Evolutionary conservation across 2,888 invertebrate genomes (phyloP), one percentile per base, ranked within the genome.

Genomic region (Muschampia plurimacula): DNA sequence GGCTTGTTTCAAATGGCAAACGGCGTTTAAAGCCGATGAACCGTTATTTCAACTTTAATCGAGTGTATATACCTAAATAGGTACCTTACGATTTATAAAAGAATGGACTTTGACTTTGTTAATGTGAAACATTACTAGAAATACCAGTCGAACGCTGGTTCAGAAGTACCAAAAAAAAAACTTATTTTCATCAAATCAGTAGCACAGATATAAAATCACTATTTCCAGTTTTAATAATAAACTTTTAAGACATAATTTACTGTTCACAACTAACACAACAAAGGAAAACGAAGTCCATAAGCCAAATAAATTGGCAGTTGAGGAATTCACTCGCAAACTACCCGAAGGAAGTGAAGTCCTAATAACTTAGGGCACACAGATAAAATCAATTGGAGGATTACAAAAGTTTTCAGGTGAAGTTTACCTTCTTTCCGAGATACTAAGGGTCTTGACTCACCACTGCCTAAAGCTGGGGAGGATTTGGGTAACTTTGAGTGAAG

Each of bases 311-410:
- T 66, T 22, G 46, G 46, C 65, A 65, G 65, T 65, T 65, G 64
- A 65, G 69, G 28, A 70, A 65, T 69, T 69, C 44, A 64, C 65
- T 70, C 36, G 57, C 65, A 65, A 70, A 65, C 65, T 70, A 70
- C 65, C 59, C 46, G 36, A 70, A 70, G 59, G 39, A 70, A 69
- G 52, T 62, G 46, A 69, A 64, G 63, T 70, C 64, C 46, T 65
- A 65, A 70, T 70, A 70, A 70, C 70, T 70, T 46, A 70, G 46
- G 36, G 59, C 59, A 36, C 65, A 70, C 46, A 70, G 70, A 70
- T 70, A 65, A 70, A 65, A 70, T 70, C 70, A 70, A 70, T 70
- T 70, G 64, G 60, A 39, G 65, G 57, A 70, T 60, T 69, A 69
- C 63, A 64, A 41, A 69, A 69, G 55, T 63, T 69, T 69, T 28